Evolutionary conservation across 2,888 invertebrate genomes (phyloP).

Genomic region (Drosophila subsilvestris): DNA sequence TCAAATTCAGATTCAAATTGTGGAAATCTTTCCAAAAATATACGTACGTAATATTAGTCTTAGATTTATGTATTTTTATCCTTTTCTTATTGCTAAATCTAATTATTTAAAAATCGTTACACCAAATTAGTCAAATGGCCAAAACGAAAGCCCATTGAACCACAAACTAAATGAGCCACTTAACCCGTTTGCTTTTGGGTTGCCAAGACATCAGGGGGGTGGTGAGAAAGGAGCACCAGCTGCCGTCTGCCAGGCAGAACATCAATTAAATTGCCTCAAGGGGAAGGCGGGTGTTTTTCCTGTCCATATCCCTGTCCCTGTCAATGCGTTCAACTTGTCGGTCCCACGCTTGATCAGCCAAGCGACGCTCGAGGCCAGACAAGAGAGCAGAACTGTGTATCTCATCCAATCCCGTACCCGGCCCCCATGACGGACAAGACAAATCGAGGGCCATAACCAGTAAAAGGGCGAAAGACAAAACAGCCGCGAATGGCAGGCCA

Average conservation of each 20-base stretch:
- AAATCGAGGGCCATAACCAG: constrained; percentile 49
- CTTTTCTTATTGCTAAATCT: neutral
- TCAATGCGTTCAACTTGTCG: constrained; percentile 67
- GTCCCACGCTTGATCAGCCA: constrained; percentile 60
- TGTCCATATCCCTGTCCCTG: constrained; percentile 55
- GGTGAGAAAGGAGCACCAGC: constrained; percentile 26
- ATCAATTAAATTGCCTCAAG: constrained; percentile 58
- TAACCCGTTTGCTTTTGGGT: constrained; percentile 58
- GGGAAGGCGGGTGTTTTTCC: neutral
- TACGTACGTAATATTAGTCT: no score
- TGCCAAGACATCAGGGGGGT: neutral
- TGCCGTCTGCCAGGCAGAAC: constrained; percentile 38
- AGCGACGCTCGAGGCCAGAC: constrained; percentile 48
- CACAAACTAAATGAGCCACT: constrained; percentile 63
- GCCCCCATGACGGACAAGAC: constrained; percentile 20
- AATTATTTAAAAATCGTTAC: constrained; percentile 36
- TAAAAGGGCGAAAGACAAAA: constrained; percentile 50
- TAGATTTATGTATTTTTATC: neutral
- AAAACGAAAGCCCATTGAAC: constrained; percentile 57
- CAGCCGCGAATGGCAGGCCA: constrained; percentile 49
- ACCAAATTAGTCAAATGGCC: constrained; percentile 55
- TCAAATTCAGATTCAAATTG: no score
- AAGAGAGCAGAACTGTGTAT: constrained; percentile 14
- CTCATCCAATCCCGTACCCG: neutral
- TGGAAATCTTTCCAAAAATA: no score